A percentile compares a stretch with the other conserved stretches of the same genome.
Conservation (phyloP, 2,113 vertebrate species). For the Tachuris rubrigastra region DNA sequence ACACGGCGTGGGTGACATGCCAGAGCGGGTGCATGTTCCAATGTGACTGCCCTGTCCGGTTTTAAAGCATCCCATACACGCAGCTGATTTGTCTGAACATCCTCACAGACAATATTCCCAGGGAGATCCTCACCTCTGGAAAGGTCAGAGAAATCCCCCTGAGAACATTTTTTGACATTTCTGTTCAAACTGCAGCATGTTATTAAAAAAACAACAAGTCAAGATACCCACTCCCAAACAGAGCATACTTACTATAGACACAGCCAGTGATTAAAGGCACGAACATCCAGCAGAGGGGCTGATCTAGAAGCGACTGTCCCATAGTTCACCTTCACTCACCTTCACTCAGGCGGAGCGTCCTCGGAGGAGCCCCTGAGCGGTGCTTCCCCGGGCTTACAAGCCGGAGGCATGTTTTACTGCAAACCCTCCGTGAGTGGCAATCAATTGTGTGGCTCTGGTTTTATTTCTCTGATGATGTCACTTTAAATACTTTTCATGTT, state of each 20-base stretch:
- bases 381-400: conserved; percentile 39
- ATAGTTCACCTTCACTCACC: conserved; percentile 72
- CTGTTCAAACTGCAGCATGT: background rate
- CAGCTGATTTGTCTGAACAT: background rate
- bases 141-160: background rate
- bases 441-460: conserved; percentile 64
- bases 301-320: background rate
- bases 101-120: background rate
- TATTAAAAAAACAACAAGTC: background rate
- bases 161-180: background rate
- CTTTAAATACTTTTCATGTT: conserved; percentile 81
- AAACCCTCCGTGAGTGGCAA: conserved; percentile 68
- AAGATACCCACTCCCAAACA: background rate
- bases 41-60: background rate
- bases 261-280: conserved; percentile 15
- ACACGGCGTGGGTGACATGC: conserved; percentile 16
- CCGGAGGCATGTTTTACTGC: conserved; percentile 60
- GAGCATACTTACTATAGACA: background rate
- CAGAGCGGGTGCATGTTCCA: background rate
- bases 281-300: conserved; percentile 20
- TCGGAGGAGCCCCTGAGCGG: conserved; percentile 42
- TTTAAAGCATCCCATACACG: background rate
- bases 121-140: background rate
- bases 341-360: conserved; percentile 26
- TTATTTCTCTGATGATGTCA: conserved; percentile 79